These are phyloP conservation scores for Ictidomys tridecemlineatus DNA, from an alignment of 2,113 vertebrate species.

Conservation along the genomic window DNA sequence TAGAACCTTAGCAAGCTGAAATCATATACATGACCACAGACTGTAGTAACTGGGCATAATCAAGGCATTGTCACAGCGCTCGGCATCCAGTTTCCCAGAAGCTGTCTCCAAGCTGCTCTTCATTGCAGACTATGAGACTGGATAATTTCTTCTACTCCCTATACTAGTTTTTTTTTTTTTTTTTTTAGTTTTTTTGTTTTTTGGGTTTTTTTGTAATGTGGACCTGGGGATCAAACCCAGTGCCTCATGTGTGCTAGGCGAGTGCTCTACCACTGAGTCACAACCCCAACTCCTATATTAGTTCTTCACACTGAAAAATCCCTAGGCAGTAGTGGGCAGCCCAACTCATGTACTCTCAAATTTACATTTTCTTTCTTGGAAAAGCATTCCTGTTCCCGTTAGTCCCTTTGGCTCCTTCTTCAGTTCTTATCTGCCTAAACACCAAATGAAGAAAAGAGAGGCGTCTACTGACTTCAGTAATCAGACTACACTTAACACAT, in stretches of 20 bases:
- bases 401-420: not conserved
- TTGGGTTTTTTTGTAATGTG: no score
- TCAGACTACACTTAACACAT: not conserved
- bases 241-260: no score
- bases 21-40: rapidly evolving
- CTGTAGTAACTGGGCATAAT: no score
- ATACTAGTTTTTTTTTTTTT: not conserved
- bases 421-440: not conserved
- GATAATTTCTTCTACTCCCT: not conserved
- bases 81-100: not conserved
- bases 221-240: no score
- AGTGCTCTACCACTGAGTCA: no score
- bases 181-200: no score
- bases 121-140: not conserved
- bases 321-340: not conserved
- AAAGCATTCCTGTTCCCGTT: not conserved
- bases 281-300: no score
- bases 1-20: not conserved
- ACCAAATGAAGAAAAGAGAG: not conserved
- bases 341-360: no score
- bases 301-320: not conserved
- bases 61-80: not conserved
- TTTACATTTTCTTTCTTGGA: not conserved
- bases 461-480: not conserved
- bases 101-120: not conserved